Evolutionary conservation across 2,888 invertebrate genomes (phyloP).

Genomic region (Galerucella nymphaeae): DNA sequence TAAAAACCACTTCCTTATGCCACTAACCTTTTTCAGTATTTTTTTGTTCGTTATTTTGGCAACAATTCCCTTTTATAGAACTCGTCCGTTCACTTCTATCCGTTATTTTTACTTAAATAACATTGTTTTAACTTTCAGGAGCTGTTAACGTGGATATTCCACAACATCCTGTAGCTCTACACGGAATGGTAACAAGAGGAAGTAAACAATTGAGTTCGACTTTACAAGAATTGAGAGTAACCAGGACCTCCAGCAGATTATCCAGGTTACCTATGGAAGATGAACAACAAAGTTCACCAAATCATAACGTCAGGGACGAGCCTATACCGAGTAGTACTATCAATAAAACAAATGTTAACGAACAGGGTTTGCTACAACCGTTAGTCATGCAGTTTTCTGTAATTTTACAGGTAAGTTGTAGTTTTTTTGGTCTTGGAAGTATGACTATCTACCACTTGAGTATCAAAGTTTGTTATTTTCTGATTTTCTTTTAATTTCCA

Average conservation of each 20-base stretch:
- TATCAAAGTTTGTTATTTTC: too few species aligned
- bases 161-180: constrained; percentile 96
- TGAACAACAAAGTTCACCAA: constrained; percentile 60
- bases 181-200: constrained; percentile 97
- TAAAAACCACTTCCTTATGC: too few species aligned
- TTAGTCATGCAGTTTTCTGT: constrained; percentile 90
- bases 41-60: too few species aligned
- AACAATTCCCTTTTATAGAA: too few species aligned
- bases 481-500: constrained; percentile 64
- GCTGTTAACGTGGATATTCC: constrained; percentile 94
- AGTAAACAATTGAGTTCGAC: constrained; percentile 93
- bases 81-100: background rate
- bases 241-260: constrained; percentile 80
- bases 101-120: background rate
- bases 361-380: constrained; percentile 78
- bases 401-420: constrained; percentile 72
- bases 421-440: too few species aligned
- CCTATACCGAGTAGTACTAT: constrained; percentile 52
- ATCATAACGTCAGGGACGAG: constrained; percentile 56
- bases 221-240: constrained; percentile 87
- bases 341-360: constrained; percentile 54
- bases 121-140: constrained; percentile 65
- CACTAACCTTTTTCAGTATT: too few species aligned
- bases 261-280: constrained; percentile 68
- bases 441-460: too few species aligned